Evolutionary conservation across 2,113 vertebrate species (phyloP), one percentile per base, ranked within the genome.

Genomic region (Polypterus senegalus): DNA sequence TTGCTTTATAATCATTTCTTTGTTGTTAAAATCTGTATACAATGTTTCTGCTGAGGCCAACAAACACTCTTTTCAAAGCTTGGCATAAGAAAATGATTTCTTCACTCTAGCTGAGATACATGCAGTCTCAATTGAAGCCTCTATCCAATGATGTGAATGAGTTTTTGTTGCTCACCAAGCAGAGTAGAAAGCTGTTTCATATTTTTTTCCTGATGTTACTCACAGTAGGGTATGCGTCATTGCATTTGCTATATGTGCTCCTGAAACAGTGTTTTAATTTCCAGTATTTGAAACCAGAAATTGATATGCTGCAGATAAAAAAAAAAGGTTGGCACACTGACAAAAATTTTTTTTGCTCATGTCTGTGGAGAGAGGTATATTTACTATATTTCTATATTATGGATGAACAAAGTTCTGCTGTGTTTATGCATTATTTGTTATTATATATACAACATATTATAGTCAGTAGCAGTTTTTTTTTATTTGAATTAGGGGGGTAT

Each of bases 1-100:
- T 57, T 63, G 61, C 6, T 57, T 63, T 57, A 47, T 47, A 27
- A 57, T 57, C 4, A 7, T 5, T 5, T 63, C 11, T 49, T 57
- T 63, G 61, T 63, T 63, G 3, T 4, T 11, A 9, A 57, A 57
- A 44, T 57, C 3, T 2, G 47, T 9, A 63, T 45, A 63, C 11
- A 63, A 9, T 56, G 48, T 49, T 11, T 48, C 4, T 11, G 8
- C 47, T 48, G 54, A 10, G 57, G 11, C 43, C 54, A 63, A 63
- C 48, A 56, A 57, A 57, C 56, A 63, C 4, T 63, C 10, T 9
- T 57, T 57, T 55, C 48, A 53, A 43, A 49, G 43, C 6, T 57
- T 54, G 55, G 61, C 46, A 49, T 57, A 53, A 11, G 46, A 47
- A 57, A 48, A 55, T 10, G 10, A 48, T 63, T 46, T 43, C 48